phyloP scores from a whole-genome alignment of 1,140 invertebrate genomes.

The Stegodyphus mimosarum region DNA sequence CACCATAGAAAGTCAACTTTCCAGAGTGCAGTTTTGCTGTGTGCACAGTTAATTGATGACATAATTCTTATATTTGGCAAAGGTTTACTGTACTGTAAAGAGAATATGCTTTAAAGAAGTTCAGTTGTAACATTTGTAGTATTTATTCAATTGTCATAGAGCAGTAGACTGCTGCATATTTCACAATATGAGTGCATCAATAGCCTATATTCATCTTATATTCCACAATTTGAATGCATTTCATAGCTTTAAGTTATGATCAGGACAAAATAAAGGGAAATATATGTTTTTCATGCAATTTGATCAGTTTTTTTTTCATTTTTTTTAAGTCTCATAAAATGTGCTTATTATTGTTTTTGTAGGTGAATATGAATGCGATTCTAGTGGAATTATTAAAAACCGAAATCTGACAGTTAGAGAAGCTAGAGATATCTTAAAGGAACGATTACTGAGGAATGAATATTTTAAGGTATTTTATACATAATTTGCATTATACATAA shows the following conservation, averaged over 20 bases:
- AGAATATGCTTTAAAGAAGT: no score
- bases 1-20: no score
- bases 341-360: background rate
- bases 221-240: background rate
- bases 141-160: no score
- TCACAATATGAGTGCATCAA: no score
- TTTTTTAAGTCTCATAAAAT: background rate
- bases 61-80: no score
- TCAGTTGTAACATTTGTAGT: no score
- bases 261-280: no score
- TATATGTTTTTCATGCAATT: background rate
- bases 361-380: conserved; percentile 11
- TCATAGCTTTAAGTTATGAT: background rate
- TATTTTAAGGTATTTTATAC: background rate
- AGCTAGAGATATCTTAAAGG: background rate
- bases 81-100: no score
- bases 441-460: background rate
- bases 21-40: no score
- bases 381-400: background rate
- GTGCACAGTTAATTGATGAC: no score
- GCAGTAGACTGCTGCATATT: no score
- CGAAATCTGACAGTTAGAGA: background rate
- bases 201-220: background rate
- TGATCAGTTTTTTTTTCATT: background rate
- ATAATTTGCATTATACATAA: background rate